Evolutionary conservation across 2,113 vertebrate genomes (phyloP), one percentile per base, ranked within the genome.

Genomic region (Pterocles gutturalis): DNA sequence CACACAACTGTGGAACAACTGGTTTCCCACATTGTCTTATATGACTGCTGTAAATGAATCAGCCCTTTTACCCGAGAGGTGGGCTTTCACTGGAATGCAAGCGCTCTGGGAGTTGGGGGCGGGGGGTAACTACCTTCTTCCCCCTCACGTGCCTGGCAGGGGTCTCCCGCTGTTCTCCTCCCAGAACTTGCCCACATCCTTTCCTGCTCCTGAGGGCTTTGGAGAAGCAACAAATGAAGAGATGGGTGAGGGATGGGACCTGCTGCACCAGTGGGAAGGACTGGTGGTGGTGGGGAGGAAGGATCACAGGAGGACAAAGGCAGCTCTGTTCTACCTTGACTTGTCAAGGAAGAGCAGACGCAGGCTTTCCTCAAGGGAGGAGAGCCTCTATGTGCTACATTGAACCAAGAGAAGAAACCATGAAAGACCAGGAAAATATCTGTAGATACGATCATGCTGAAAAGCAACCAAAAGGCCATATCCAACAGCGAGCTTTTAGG

Each of bases 401-500:
- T n/a, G 29, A 72, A 11, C 8, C 25, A 34, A 46, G 34, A 60
- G 31, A 58, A 36, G 14, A 55, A 51, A 71, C 10, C 18, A 13
- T 3, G 7, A 16, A 55, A 83, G 33, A 29, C 2, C 10, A 64
- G 33, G 46, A 41, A 76, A 86, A 29, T 17, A 46, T 14, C 10
- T 67, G 19, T 38, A 58, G 2, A 1, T 29, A 31, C 5, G 16
- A 18, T 7, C 33, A 21, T 9, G 31, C 25, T 75, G 61, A 71
- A 48, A 86, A 67, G 9, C 16, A 54, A 34, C 10, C 55, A 13
- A 24, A 76, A 48, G 25, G 53, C 11, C 20, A 17, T 2, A 5
- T 9, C 20, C 49, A 18, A 48, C 0, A n/a, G 11, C 0, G 0
- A 80, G 29, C 7, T 70, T 84, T 57, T 26, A 49, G 66, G 28